These are phyloP conservation scores for Byasa hedistus DNA, from an alignment of 2,888 invertebrate genomes.

Conservation along the genomic window DNA sequence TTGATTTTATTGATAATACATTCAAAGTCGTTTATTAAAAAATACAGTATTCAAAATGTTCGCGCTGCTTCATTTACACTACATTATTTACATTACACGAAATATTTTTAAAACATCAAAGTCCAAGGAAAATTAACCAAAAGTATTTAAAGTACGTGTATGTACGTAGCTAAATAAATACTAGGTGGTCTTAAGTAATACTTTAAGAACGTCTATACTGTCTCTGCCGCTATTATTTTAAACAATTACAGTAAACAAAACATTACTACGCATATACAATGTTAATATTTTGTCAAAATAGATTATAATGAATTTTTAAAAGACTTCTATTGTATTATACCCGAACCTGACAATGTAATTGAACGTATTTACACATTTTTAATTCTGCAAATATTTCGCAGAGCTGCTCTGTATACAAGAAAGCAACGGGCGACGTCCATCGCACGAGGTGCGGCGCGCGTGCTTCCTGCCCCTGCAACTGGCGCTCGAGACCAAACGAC, in stretches of 20 bases:
- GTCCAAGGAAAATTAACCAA: not conserved
- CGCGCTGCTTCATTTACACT: not conserved
- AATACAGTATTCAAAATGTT: too few species aligned
- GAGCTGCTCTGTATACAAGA: constrained; percentile 91
- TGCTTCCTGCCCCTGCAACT: constrained; percentile 92
- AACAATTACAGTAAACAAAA: too few species aligned
- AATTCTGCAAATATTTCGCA: constrained; percentile 47
- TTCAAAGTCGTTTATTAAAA: not conserved
- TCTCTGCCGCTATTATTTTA: too few species aligned
- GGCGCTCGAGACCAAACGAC: constrained; percentile 92
- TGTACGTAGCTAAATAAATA: too few species aligned
- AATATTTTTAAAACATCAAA: not conserved
- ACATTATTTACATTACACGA: not conserved
- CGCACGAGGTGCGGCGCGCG: constrained; percentile 89
- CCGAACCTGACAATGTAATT: not conserved
- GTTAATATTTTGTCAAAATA: too few species aligned
- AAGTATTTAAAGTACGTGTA: not conserved
- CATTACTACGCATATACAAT: too few species aligned
- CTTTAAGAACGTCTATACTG: too few species aligned
- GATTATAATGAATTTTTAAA: too few species aligned
- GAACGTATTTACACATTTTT: not conserved
- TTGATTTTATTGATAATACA: constrained; percentile 12
- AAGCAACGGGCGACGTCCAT: constrained; percentile 87
- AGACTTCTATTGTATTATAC: too few species aligned
- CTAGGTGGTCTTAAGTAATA: too few species aligned